Percentiles rank a stretch among this genome's conserved stretches.
Conservation (phyloP, 2,113 vertebrate genomes). For the Australoheros scitulus region DNA sequence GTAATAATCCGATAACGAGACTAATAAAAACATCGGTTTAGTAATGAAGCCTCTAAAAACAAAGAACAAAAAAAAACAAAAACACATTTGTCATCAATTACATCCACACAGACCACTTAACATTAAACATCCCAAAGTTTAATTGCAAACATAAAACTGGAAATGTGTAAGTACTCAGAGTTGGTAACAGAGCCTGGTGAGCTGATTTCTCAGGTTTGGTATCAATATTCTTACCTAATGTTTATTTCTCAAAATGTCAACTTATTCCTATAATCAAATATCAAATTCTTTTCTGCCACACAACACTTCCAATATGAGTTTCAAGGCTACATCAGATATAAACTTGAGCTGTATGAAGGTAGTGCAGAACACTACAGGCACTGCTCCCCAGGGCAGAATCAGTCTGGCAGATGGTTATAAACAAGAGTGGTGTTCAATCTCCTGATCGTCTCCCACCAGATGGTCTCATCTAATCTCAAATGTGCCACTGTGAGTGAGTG, state of each 20-base stretch:
- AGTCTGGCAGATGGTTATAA: conserved; percentile 74
- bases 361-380: conserved; percentile 27
- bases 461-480: conserved; percentile 73
- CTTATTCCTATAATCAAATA: background rate
- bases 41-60: no score
- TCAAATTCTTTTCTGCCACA: background rate
- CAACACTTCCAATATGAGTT: background rate
- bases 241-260: background rate
- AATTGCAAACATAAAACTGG: background rate
- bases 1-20: no score
- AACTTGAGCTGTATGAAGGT: conserved; percentile 21
- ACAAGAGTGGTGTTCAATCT: conserved; percentile 74
- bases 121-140: background rate
- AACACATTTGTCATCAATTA: no score
- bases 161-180: background rate
- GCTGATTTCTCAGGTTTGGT: background rate
- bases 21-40: no score
- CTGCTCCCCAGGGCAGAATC: conserved; percentile 50
- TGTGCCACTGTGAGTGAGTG: conserved; percentile 50
- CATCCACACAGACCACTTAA: no score
- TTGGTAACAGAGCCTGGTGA: background rate
- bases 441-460: conserved; percentile 67
- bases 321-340: background rate
- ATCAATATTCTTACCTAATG: background rate
- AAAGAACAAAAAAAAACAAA: no score